Percentiles rank a stretch among this genome's conserved stretches.
These are phyloP conservation scores for Pangasianodon gigas DNA, from an alignment of 2,113 vertebrate genomes.

Conservation along the genomic window DNA sequence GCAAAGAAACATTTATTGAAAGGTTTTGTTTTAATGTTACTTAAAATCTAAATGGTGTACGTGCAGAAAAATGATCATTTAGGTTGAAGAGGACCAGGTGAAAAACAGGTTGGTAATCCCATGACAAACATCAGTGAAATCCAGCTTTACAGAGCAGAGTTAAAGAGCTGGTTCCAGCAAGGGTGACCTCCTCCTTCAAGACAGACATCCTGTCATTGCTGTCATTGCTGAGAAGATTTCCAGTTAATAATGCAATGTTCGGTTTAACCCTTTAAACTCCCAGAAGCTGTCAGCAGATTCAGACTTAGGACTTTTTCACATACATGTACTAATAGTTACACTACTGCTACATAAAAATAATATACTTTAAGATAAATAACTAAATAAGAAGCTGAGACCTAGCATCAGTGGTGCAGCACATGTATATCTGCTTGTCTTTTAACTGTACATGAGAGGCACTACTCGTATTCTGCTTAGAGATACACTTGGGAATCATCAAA, in stretches of 20 bases:
- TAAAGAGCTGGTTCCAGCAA: background rate
- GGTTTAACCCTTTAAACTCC: background rate
- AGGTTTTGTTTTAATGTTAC: background rate
- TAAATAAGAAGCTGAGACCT: background rate
- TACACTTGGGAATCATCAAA: background rate
- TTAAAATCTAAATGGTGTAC: background rate
- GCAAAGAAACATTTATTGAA: background rate
- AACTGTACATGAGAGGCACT: background rate
- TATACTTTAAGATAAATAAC: background rate
- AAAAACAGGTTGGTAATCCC: background rate
- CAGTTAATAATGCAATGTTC: background rate
- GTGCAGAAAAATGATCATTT: background rate
- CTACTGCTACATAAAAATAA: background rate
- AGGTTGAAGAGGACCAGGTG: background rate
- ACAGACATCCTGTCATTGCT: background rate
- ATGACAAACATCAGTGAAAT: background rate
- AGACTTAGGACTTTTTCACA: background rate
- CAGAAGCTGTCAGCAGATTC: background rate
- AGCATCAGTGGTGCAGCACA: background rate
- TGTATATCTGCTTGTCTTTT: background rate
- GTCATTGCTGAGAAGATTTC: background rate
- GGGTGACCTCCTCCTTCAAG: background rate
- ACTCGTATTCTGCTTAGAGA: conserved; percentile 9
- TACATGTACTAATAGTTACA: background rate
- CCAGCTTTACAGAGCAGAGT: background rate